Evolutionary conservation across 2,888 invertebrate genomes (phyloP).

Genomic region (Rhagonycha lutea): DNA sequence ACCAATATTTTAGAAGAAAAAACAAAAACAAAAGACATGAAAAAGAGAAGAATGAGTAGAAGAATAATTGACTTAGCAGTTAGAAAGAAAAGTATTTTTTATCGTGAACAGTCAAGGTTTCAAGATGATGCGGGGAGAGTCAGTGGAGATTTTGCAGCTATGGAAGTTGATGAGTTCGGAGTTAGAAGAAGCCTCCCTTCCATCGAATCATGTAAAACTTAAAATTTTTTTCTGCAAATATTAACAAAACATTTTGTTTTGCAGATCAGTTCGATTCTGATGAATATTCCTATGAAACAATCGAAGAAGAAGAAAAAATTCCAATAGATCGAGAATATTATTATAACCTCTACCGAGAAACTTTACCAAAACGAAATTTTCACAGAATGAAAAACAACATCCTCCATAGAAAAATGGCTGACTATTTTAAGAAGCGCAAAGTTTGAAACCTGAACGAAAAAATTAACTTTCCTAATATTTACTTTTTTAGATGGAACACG

Average conservation of each 20-base stretch:
- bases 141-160: slow-evolving; percentile 10
- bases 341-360: slow-evolving; percentile 19
- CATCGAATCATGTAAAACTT: not conserved
- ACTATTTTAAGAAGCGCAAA: slow-evolving; percentile 46
- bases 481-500: slow-evolving; percentile 46
- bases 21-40: slow-evolving; percentile 3
- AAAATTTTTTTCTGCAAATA: not conserved
- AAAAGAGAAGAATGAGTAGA: slow-evolving; percentile 1
- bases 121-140: not conserved
- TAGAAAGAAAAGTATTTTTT: slow-evolving; percentile 22
- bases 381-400: slow-evolving; percentile 40
- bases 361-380: slow-evolving; percentile 23
- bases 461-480: not conserved
- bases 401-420: slow-evolving; percentile 46
- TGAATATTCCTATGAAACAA: not conserved
- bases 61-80: slow-evolving; percentile 1
- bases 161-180: not conserved
- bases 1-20: not conserved
- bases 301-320: not conserved
- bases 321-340: slow-evolving; percentile 27
- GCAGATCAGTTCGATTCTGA: not conserved
- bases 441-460: not conserved
- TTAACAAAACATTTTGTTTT: not conserved
- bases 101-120: not conserved
- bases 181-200: not conserved